Percentiles rank a stretch among this genome's conserved stretches.
Conservation (phyloP, 2,888 invertebrate genomes). For the Gryllus longicercus region DNA sequence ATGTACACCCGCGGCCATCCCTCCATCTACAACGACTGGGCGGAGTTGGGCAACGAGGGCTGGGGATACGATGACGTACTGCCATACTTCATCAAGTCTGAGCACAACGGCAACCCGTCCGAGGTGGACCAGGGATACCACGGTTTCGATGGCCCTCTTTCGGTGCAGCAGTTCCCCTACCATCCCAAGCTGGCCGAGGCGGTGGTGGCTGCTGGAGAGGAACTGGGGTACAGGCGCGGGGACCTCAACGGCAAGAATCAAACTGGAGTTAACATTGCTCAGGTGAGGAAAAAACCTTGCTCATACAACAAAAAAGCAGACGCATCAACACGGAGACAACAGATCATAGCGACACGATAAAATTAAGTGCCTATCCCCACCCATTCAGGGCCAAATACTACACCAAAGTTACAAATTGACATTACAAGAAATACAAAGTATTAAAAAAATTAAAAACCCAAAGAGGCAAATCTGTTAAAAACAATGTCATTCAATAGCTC, state of each 20-base stretch:
- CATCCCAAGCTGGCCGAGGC: slow-evolving; percentile 45
- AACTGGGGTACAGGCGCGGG: slow-evolving; percentile 45
- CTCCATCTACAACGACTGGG: slow-evolving; percentile 88
- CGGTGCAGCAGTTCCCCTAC: slow-evolving; percentile 47
- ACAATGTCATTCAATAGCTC: too few species aligned
- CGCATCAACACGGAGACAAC: too few species aligned
- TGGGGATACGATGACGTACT: slow-evolving; percentile 80
- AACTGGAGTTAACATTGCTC: slow-evolving; percentile 36
- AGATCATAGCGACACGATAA: too few species aligned
- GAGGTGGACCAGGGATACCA: slow-evolving; percentile 43
- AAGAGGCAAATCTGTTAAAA: too few species aligned
- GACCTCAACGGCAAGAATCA: slow-evolving; percentile 44
- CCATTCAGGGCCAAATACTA: too few species aligned
- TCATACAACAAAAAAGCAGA: too few species aligned
- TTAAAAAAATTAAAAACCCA: too few species aligned
- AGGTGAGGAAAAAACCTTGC: neutral
- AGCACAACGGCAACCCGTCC: slow-evolving; percentile 77
- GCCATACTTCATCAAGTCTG: slow-evolving; percentile 85
- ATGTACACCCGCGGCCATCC: slow-evolving; percentile 84
- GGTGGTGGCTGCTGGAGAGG: slow-evolving; percentile 45
- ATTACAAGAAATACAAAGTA: too few species aligned
- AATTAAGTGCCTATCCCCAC: too few species aligned
- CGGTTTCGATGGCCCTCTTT: slow-evolving; percentile 45
- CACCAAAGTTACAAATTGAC: too few species aligned
- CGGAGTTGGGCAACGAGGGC: slow-evolving; percentile 76